Evolutionary conservation across 1,140 invertebrate genomes (phyloP), one percentile per base, ranked within the genome.

Genomic region (Caerostris extrusa): DNA sequence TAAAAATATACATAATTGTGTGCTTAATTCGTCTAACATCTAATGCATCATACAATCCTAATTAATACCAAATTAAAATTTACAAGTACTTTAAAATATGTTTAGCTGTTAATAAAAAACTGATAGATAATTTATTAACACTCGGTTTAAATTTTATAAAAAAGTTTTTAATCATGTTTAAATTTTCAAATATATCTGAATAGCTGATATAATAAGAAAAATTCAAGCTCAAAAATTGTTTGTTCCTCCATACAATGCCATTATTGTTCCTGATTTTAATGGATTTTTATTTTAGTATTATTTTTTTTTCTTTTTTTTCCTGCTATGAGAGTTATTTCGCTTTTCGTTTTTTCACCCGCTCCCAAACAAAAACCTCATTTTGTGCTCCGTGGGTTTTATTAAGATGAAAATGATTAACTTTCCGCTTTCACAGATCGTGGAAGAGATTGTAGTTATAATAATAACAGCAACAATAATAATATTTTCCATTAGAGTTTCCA

Each of bases 351-450:
- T 83, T 83, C 82, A 57, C 82, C n/a, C 56, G 6, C 86, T 14
- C 64, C 19, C 50, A 61, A 88, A 67, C 86, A 88, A 88, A 88
- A 88, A 88, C 14, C 50, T 88, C 86, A 88, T 88, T 88, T 88
- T 88, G 86, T 88, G 86, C 86, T 88, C 86, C 86, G 57, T 53
- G 86, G 60, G 86, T 88, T 88, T 88, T 88, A 88, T 88, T 88
- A 88, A 88, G 86, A 88, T 88, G 86, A 88, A 88, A 88, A 88
- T 88, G 86, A 88, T 88, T 88, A 88, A 88, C 57, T 88, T 88
- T 88, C 60, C 86, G 86, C 86, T 88, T 64, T 88, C 5, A 53
- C 34, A 88, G 86, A 88, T 88, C 19, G 86, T 34, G 71, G 53
- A 88, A 88, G 14, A 88, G 86, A 88, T 88, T 88, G 86, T 53